Percentiles rank a stretch among this genome's conserved stretches.
Conservation (phyloP, 2,113 vertebrate genomes). For the Prunella himalayana region DNA sequence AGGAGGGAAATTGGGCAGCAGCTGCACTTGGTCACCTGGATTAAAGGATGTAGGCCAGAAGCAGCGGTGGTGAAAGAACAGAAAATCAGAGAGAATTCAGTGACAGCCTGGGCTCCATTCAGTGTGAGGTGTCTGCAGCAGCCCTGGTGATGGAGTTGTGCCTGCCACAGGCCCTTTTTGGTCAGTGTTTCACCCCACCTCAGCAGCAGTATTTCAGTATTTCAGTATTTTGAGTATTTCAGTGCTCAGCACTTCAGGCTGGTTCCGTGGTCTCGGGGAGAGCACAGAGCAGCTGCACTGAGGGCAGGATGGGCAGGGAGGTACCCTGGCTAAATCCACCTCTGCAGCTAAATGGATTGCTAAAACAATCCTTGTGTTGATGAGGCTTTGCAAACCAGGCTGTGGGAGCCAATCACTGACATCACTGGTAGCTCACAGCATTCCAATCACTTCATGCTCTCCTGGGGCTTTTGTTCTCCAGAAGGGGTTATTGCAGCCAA, state of each 20-base stretch:
- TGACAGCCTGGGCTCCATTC: rapidly evolving
- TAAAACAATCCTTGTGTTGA: conserved; percentile 34
- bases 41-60: neutral
- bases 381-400: conserved; percentile 31
- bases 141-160: neutral
- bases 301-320: neutral
- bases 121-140: neutral
- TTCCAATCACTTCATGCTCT: neutral
- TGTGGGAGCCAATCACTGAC: neutral
- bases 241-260: neutral
- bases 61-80: neutral
- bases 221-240: too few relatives aligned
- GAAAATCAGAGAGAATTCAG: neutral
- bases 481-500: too few relatives aligned
- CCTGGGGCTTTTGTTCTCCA: neutral
- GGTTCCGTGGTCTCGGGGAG: neutral
- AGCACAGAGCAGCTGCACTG: neutral
- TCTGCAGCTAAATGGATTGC: conserved; percentile 37
- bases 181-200: rapidly evolving
- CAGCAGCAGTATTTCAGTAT: too few relatives aligned
- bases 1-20: neutral
- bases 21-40: neutral
- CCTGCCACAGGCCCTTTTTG: rapidly evolving
- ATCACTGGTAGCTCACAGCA: neutral
- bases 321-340: neutral